Conservation (phyloP, 2,888 invertebrate species). For the Camponotus fellah region DNA sequence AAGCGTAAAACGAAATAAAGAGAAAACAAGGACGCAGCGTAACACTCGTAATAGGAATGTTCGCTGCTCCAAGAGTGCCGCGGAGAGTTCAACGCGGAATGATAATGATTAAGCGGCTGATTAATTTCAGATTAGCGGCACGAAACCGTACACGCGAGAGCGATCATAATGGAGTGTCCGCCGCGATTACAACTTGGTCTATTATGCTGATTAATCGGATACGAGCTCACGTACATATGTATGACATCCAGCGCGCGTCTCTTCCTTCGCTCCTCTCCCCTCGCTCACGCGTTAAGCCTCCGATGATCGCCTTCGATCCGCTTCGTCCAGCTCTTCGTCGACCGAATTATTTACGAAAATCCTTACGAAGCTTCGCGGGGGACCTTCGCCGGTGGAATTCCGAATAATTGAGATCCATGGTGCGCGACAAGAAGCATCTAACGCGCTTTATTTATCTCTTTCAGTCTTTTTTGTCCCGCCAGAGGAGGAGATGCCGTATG, state of each 20-base stretch:
- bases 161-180: conserved; percentile 81
- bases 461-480: conserved; percentile 15
- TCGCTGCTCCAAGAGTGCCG: conserved; percentile 53
- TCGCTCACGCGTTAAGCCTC: conserved; percentile 21
- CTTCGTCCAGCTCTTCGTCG: not conserved
- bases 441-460: conserved; percentile 27
- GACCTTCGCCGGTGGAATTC: not conserved
- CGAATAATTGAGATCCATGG: conserved; percentile 26
- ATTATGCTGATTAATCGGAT: conserved; percentile 81
- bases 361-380: not conserved
- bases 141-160: conserved; percentile 77
- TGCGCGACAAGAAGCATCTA: conserved; percentile 34
- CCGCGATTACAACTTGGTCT: conserved; percentile 78
- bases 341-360: conserved; percentile 34
- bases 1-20: not conserved
- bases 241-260: conserved; percentile 71
- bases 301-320: conserved; percentile 6
- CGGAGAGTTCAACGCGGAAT: conserved; percentile 66
- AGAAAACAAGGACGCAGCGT: conserved; percentile 66
- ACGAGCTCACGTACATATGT: conserved; percentile 80
- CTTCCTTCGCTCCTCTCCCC: not conserved
- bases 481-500: not conserved
- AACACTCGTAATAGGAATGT: conserved; percentile 30
- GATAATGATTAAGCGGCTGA: conserved; percentile 81
- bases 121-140: conserved; percentile 81